Base-by-base conservation (phyloP, 2,888 invertebrate species). In the Leptopilina myrica region DNA sequence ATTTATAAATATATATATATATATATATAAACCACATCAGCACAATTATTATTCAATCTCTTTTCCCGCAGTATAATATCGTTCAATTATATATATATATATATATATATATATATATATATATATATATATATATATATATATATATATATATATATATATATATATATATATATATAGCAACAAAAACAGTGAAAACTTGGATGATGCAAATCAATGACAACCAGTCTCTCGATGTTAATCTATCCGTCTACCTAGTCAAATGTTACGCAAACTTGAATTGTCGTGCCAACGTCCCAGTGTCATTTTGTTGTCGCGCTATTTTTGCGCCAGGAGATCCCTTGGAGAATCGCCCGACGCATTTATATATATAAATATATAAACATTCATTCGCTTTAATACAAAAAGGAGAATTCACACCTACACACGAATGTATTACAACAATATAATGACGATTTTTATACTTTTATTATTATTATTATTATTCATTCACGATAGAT, bases 271-370 rank as follows among this genome's bases (percentile, higher is more conserved):
- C 67, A 69, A 69, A 53, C 69, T 49, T 69, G 26, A 69, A 53
- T 69, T 14, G 53, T 69, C 53, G 69, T 69, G 69, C 53, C 69
- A 69, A 69, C 69, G 66, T 66, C 66, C 66, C 66, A 66, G 66
- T 66, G 69, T 69, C 69, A 53, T 53, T 69, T 69, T 69, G 69
- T 69, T 14, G 69, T 26, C 69, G 69, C 69, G 69, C 69, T 69
- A 69, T 69, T 69, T 69, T 69, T 69, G 69, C 53, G 69, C 53
- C 69, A 69, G 69, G 53, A 69, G 69, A 69, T 69, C 69, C 69
- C 69, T 69, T 69, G 69, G 69, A 69, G 53, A 69, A 53, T 53
- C 69, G 53, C 26, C 53, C 69, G 69, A 69, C 53, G 20, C 26
- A 53, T 12, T 69, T 53, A 73, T 67, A 49, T 49, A 12, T 15